Conservation (phyloP, 1,140 invertebrate species). For the Drosophila sproati region DNA sequence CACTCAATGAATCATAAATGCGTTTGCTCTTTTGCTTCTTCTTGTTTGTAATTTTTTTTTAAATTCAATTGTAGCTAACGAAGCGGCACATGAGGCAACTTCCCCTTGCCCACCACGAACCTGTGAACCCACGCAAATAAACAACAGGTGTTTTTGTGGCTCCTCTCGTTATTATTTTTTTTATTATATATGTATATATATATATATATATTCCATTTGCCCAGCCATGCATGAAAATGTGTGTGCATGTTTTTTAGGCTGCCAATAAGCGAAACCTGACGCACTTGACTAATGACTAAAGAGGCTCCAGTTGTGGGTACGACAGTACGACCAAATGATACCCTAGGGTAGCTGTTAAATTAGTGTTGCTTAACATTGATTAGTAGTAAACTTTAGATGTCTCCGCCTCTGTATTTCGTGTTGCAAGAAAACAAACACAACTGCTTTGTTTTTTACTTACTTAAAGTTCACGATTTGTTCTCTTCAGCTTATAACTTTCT, state of each 20-base stretch:
- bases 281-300: constrained; percentile 27
- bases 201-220: constrained; percentile 5
- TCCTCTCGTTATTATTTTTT: too few relatives aligned
- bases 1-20: constrained; percentile 77
- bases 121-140: constrained; percentile 16
- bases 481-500: background rate
- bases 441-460: too few relatives aligned
- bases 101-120: constrained; percentile 3
- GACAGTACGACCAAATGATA: background rate
- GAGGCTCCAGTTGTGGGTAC: background rate
- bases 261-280: constrained; percentile 35
- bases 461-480: too few relatives aligned
- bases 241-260: constrained; percentile 9
- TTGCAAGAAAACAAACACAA: background rate
- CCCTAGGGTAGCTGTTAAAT: background rate
- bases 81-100: constrained; percentile 47
- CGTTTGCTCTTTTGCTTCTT: constrained; percentile 5
- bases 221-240: constrained; percentile 47
- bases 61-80: constrained; percentile 65
- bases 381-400: too few relatives aligned
- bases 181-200: constrained; percentile 8
- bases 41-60: constrained; percentile 18
- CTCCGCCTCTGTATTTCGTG: too few relatives aligned
- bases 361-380: background rate
- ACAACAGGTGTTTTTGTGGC: constrained; percentile 47